Evolutionary conservation across 2,797 vertebrate species (phyloP), one percentile per base, ranked within the genome.

Genomic region (Carduelis carduelis): DNA sequence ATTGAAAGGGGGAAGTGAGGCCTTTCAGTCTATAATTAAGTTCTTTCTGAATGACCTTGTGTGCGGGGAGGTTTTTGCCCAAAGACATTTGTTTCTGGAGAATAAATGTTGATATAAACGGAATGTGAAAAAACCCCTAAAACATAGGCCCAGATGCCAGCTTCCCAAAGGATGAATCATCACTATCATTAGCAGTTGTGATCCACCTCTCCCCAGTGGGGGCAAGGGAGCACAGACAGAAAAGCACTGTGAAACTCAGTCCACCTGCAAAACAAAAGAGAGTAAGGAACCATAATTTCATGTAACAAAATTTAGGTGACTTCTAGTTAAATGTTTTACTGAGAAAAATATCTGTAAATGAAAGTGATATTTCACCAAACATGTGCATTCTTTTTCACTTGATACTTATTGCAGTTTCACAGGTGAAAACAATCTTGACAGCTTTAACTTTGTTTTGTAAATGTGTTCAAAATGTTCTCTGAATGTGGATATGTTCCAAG

Each of bases 401-500:
- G 14, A 8, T 85, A 32, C 26, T 74, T 95, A 30, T 39, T 74
- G 3, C 19, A 74, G 10, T 80, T 90, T 87, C 35, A 37, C 3
- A 3, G 7, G 35, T 59, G 10, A 37, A 32, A 85, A 63, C 16
- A 77, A 19, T 71, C n/a, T 13, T 71, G 34, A 37, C 5, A 76
- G 27, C 16, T 49, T 71, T 70, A 87, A 27, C 32, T 91, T 77
- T 47, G 11, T 57, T 85, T 93, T 56, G 8, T 50, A 72, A 92
- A 69, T 21, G 5, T 35, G 41, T 75, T 93, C 34, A 60, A 60
- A 92, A 96, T 49, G 8, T 66, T 95, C 14, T 23, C 9, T 59
- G 16, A 39, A 21, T 2, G 5, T 8, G 10, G 74, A 23, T 18
- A 34, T 83, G 59, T 94, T 89, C 27, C 37, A 52, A 23, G 24